These are phyloP conservation scores for Callocephalon fimbriatum DNA, from an alignment of 2,113 vertebrate genomes.

Conservation along the genomic window DNA sequence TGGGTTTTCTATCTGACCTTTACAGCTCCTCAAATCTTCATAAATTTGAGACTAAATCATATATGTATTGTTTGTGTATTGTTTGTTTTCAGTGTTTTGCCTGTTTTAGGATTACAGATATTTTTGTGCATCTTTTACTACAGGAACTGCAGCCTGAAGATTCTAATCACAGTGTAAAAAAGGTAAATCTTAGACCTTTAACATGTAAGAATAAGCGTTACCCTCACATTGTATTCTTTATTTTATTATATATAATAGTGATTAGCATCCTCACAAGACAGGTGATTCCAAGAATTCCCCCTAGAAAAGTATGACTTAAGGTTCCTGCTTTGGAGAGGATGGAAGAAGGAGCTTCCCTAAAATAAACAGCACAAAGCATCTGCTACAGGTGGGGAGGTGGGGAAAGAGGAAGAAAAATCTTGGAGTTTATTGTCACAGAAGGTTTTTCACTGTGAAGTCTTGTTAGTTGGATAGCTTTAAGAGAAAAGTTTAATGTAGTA, in stretches of 20 bases:
- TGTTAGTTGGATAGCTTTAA: background rate
- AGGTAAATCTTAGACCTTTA: background rate
- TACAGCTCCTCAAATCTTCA: background rate
- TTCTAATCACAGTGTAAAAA: background rate
- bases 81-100: background rate
- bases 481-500: background rate
- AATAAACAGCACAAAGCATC: background rate
- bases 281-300: background rate
- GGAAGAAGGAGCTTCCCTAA: background rate
- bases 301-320: background rate
- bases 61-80: background rate
- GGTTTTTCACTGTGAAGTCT: background rate
- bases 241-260: background rate
- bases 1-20: background rate
- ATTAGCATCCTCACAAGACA: background rate
- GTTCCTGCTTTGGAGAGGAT: background rate
- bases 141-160: background rate
- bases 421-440: background rate
- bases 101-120: background rate
- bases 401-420: background rate
- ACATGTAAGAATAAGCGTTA: background rate
- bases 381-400: background rate
- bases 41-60: background rate
- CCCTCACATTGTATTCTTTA: background rate
- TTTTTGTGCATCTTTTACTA: background rate